phyloP scores from a whole-genome alignment of 2,797 vertebrate genomes.

The Otolemur crassicaudatus region DNA sequence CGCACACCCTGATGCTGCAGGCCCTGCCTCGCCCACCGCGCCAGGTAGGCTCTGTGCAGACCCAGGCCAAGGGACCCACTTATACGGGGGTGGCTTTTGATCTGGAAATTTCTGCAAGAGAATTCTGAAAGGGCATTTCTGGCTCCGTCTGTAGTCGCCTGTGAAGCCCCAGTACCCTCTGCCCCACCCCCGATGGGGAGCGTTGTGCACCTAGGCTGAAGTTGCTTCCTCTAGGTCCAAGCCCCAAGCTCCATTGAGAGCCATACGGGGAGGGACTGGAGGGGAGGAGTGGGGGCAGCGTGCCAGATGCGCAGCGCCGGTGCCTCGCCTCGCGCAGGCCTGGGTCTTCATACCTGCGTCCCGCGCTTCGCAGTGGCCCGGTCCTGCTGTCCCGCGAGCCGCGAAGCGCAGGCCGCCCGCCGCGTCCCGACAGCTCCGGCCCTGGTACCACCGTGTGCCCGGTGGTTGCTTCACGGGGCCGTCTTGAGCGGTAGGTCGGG shows the following conservation, averaged over 20 bases:
- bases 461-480: constrained; percentile 83
- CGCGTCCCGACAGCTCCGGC: constrained; percentile 90
- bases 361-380: constrained; percentile 48
- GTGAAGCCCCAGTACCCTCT: not conserved
- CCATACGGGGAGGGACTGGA: no score
- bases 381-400: constrained; percentile 76
- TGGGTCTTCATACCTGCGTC: not conserved
- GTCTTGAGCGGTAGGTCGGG: constrained; percentile 82
- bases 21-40: constrained; percentile 86
- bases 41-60: constrained; percentile 80
- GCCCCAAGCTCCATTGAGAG: not conserved
- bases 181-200: not conserved
- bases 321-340: no score
- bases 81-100: not conserved
- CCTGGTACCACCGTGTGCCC: constrained; percentile 89
- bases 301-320: no score
- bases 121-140: not conserved
- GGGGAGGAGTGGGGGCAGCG: no score
- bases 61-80: no score
- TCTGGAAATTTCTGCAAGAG: not conserved
- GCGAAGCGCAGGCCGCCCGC: constrained; percentile 84
- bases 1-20: constrained; percentile 95
- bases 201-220: not conserved
- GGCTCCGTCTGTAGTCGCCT: not conserved
- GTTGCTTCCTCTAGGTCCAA: no score